Conservation (phyloP, 2,113 vertebrate species). For the Psammodynastes pulverulentus region DNA sequence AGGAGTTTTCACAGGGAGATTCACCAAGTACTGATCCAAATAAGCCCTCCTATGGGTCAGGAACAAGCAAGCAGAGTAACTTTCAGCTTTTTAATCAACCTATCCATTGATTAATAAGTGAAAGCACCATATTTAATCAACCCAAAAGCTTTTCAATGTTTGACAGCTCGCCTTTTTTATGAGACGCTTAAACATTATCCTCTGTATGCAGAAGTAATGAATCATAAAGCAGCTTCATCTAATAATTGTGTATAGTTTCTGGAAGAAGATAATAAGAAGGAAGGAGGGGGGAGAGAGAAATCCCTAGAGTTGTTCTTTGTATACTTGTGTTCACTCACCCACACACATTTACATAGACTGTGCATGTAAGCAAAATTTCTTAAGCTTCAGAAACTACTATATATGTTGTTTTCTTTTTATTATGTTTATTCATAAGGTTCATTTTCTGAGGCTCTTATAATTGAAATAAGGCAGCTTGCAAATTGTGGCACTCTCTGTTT, state of each 20-base stretch:
- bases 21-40: background rate
- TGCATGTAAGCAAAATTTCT: background rate
- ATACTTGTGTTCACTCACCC: background rate
- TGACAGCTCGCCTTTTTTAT: slow-evolving; percentile 6
- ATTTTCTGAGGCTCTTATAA: background rate
- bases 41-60: background rate
- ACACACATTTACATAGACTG: background rate
- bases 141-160: slow-evolving; percentile 12
- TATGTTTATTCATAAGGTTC: background rate
- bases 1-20: background rate
- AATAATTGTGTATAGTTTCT: background rate
- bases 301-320: background rate
- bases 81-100: slow-evolving; percentile 15
- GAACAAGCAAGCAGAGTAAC: background rate
- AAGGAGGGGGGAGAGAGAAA: background rate
- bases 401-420: too few relatives aligned
- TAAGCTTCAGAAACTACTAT: background rate
- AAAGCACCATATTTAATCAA: slow-evolving; percentile 14
- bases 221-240: background rate
- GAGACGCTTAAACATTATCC: background rate
- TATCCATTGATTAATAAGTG: slow-evolving; percentile 17
- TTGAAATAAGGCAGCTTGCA: background rate
- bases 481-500: background rate
- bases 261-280: background rate
- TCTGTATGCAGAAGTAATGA: slow-evolving; percentile 8